phyloP scores from a whole-genome alignment of 2,113 vertebrate genomes.

The Cygnus buccinator region DNA sequence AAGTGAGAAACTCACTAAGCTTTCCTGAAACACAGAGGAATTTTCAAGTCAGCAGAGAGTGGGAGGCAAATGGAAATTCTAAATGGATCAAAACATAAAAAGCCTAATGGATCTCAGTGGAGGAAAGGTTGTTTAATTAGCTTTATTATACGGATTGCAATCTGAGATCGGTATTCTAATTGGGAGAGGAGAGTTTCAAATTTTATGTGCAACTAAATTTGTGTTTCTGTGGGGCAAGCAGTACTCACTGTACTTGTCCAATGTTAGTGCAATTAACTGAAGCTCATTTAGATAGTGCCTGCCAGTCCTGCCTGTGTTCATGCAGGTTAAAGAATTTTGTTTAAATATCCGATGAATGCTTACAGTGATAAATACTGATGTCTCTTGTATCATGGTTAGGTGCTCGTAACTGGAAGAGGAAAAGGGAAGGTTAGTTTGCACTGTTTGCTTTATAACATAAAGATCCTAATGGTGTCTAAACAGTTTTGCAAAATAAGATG shows the following conservation, averaged over 20 bases:
- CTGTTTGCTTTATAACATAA: background rate
- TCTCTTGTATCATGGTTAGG: background rate
- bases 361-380: background rate
- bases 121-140: constrained; percentile 25
- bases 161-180: constrained; percentile 1
- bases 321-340: background rate
- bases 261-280: background rate
- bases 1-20: background rate
- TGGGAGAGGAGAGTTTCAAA: background rate
- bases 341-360: background rate
- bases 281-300: background rate
- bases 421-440: background rate
- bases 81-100: background rate
- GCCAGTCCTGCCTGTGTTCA: background rate
- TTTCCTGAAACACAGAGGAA: background rate
- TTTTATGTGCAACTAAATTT: background rate
- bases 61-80: constrained; percentile 14
- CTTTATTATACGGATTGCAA: background rate
- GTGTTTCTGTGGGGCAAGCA: background rate
- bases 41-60: background rate
- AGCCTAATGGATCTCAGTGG: background rate
- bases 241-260: background rate
- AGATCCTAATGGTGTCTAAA: background rate
- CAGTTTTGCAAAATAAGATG: background rate
- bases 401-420: background rate